Conservation (phyloP, 1,140 invertebrate species). For the Ostrea edulis region DNA sequence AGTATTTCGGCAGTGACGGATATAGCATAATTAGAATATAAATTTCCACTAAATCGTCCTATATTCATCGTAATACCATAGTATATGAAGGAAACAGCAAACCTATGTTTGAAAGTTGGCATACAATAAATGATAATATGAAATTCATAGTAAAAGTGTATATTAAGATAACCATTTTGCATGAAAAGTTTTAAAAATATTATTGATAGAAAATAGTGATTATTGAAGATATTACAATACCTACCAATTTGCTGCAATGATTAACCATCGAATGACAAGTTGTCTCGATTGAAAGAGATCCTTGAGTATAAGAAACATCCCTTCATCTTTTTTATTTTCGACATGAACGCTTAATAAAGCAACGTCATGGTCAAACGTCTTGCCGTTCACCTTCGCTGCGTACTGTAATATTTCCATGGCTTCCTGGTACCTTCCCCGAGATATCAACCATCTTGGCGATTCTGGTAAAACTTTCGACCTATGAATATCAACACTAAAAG, state of each 20-base stretch:
- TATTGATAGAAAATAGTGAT: no score
- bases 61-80: slow-evolving; percentile 80
- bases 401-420: slow-evolving; percentile 54
- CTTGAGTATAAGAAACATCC: neutral
- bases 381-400: slow-evolving; percentile 57
- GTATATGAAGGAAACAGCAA: slow-evolving; percentile 54
- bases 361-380: neutral
- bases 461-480: slow-evolving; percentile 54
- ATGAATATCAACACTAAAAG: no score
- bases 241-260: neutral
- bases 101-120: slow-evolving; percentile 42
- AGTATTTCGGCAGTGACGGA: slow-evolving; percentile 87
- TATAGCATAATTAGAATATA: slow-evolving; percentile 69
- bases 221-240: no score
- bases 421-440: slow-evolving; percentile 54
- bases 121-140: neutral
- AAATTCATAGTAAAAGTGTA: no score
- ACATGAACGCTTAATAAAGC: neutral
- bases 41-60: slow-evolving; percentile 56
- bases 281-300: neutral
- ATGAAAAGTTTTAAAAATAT: no score
- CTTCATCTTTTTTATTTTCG: neutral
- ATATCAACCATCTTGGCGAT: slow-evolving; percentile 61
- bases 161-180: no score
- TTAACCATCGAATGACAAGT: neutral